Evolutionary conservation across 2,888 invertebrate genomes (phyloP).

Genomic region (Machimus atricapillus): DNA sequence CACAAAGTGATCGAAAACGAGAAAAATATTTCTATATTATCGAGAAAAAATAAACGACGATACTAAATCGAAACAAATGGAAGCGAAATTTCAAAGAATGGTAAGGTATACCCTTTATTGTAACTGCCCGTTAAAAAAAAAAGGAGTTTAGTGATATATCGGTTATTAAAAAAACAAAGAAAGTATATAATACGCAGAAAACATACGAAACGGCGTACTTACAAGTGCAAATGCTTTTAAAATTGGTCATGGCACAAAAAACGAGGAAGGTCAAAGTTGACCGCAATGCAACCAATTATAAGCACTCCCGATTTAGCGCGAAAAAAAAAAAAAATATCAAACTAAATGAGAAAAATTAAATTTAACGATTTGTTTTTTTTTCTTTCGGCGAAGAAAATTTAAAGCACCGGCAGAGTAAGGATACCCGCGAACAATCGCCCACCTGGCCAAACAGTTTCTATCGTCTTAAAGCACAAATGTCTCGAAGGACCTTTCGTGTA

Average conservation of each 20-base stretch:
- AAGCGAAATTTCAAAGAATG: not conserved
- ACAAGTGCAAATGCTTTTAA: not conserved
- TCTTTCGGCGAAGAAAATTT: not conserved
- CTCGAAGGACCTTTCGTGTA: slow-evolving; percentile 39
- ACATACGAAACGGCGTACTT: not conserved
- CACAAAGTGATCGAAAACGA: not conserved
- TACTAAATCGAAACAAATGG: not conserved
- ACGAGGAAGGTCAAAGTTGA: not conserved
- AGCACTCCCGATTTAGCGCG: not conserved
- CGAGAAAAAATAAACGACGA: not conserved
- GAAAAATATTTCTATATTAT: not conserved
- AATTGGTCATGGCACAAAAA: slow-evolving; percentile 20
- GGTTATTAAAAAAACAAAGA: not conserved
- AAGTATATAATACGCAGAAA: not conserved
- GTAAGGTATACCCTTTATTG: not conserved
- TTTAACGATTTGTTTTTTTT: not conserved
- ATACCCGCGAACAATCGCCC: not conserved
- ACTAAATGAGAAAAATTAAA: not conserved
- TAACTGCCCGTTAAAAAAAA: not conserved
- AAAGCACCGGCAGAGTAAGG: not conserved
- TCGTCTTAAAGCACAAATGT: slow-evolving; percentile 12
- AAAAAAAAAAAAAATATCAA: no score
- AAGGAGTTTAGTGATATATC: not conserved
- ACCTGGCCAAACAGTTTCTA: not conserved
- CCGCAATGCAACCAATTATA: not conserved